A percentile compares a stretch with the other conserved stretches of the same genome.
Evolutionary conservation across 2,113 vertebrate species (phyloP).

Genomic region (Spilogale gracilis): DNA sequence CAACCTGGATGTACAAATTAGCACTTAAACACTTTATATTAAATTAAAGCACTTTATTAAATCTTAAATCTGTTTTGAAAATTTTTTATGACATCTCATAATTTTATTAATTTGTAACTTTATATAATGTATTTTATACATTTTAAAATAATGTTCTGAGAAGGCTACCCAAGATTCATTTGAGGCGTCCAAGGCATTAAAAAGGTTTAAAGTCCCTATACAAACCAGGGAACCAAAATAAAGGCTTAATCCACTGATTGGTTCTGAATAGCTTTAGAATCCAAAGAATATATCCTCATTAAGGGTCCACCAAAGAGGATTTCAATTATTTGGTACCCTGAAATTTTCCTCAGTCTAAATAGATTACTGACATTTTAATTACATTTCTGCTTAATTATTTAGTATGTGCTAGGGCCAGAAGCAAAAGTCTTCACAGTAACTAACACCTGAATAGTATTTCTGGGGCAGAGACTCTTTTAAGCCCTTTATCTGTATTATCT

Average conservation of each 20-base stretch:
- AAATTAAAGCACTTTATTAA: neutral
- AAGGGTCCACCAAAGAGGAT: neutral
- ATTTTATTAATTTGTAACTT: neutral
- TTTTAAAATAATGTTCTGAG: neutral
- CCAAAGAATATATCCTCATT: neutral
- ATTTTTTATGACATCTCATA: neutral
- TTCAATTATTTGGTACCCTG: neutral
- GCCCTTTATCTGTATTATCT: neutral
- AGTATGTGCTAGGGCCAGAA: neutral
- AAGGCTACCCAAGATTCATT: neutral
- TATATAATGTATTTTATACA: neutral
- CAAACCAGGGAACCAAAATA: constrained; percentile 18
- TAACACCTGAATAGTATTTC: neutral
- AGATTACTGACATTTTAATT: neutral
- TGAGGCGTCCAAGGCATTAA: neutral
- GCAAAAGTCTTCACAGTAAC: neutral
- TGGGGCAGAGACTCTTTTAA: neutral
- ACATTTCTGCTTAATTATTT: neutral
- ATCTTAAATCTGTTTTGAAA: neutral
- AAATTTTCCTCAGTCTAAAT: constrained; percentile 43
- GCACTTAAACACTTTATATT: neutral
- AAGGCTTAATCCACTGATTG: constrained; percentile 2
- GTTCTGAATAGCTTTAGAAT: constrained; percentile 28
- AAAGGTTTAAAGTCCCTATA: neutral
- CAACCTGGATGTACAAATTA: neutral